phyloP scores from a whole-genome alignment of 2,888 invertebrate genomes.

The Geotrupes spiniger region DNA sequence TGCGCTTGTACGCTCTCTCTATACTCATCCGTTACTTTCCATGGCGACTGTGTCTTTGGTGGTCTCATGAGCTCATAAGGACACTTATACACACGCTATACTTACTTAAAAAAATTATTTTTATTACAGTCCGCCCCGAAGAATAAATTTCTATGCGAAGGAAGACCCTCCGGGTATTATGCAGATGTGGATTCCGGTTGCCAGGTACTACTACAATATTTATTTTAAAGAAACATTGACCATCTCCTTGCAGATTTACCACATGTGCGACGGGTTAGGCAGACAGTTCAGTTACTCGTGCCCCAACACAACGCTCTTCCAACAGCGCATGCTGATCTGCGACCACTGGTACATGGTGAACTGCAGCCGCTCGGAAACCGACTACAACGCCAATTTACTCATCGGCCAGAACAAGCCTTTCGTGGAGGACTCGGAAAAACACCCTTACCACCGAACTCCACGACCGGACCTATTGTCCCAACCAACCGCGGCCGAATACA shows the following conservation, averaged over 20 bases:
- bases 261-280: conserved; percentile 77
- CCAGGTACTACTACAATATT: conserved; percentile 53
- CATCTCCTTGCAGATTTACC: conserved; percentile 61
- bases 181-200: conserved; percentile 73
- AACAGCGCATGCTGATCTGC: conserved; percentile 77
- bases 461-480: conserved; percentile 65
- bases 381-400: conserved; percentile 68
- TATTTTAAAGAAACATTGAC: neutral
- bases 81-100: too few relatives aligned
- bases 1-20: too few relatives aligned
- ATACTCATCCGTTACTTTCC: too few relatives aligned
- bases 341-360: conserved; percentile 84
- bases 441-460: conserved; percentile 64
- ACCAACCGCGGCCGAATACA: conserved; percentile 46
- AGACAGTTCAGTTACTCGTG: conserved; percentile 76
- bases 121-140: conserved; percentile 43
- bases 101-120: conserved; percentile 3
- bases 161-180: conserved; percentile 68
- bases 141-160: conserved; percentile 65
- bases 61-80: too few relatives aligned
- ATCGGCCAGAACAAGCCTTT: conserved; percentile 75
- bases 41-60: too few relatives aligned
- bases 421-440: conserved; percentile 59
- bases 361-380: conserved; percentile 66
- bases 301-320: conserved; percentile 76